Base-by-base conservation (phyloP, 2,888 invertebrate genomes). In the Hesperia comma region DNA sequence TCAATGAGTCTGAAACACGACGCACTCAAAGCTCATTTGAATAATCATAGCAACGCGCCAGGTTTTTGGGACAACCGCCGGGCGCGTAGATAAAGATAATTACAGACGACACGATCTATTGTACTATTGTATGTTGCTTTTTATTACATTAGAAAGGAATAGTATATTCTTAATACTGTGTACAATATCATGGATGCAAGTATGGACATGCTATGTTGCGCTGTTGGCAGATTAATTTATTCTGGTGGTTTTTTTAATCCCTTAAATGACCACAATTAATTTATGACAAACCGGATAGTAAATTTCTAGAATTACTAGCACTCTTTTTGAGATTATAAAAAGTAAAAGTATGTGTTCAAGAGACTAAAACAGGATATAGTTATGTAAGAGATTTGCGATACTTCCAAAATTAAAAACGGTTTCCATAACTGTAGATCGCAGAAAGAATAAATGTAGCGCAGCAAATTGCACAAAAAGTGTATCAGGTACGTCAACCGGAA, bases 11-110 rank as follows among this genome's bases (percentile, higher is more conserved):
- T 58, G 33, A 33, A 7, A 32, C 51, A 37, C 70, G 66, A 83
- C 85, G 82, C 80, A 83, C 79, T 72, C 63, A 75, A 41, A 37
- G 79, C 81, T 80, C 79, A 87, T 90, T 90, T 89, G 82, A 88
- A 90, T 90, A 88, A 86, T 87, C 79, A 77, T 82, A 77, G 80
- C 77, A 75, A 74, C 77, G 79, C 79, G 76, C 56, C 61, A 54
- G 68, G 71, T 74, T 74, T 75, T 55, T 66, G 71, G 73, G 72
- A 73, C 74, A 70, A 71, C 49, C 66, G 53, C 61, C 61, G 49
- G 49, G 51, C 63, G 40, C 46, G 21, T 33, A 60, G 54, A 58
- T 32, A 66, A 43, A 33, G 32, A 64, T 61, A 61, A 62, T 61
- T 61, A 58, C 40, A 41, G 15, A 51, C 57, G 19, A 63, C 26